Conservation (phyloP, 2,888 invertebrate genomes). For the Zygaena filipendulae region DNA sequence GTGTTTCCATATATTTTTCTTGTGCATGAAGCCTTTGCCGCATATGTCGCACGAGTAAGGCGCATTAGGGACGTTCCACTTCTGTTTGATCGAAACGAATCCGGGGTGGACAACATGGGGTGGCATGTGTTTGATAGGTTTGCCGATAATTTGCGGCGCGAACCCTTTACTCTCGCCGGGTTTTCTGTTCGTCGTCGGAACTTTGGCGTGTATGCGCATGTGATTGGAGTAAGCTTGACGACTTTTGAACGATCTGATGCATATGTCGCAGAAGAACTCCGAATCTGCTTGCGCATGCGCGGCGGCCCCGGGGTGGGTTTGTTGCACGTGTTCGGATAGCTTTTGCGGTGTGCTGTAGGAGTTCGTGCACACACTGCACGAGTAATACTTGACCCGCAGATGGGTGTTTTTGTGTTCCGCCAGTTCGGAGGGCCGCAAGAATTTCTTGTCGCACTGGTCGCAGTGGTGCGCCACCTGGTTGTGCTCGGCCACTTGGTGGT, state of each 20-base stretch:
- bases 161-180: constrained; percentile 47
- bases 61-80: constrained; percentile 53
- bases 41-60: constrained; percentile 72
- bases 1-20: constrained; percentile 67
- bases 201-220: constrained; percentile 63
- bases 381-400: constrained; percentile 73
- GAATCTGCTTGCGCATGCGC: constrained; percentile 28
- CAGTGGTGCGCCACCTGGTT: constrained; percentile 66
- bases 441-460: constrained; percentile 72
- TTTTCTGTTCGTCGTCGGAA: constrained; percentile 59
- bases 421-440: constrained; percentile 68
- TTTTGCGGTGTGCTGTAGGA: constrained; percentile 73
- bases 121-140: constrained; percentile 47
- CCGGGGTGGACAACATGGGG: constrained; percentile 41
- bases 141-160: constrained; percentile 51
- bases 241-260: constrained; percentile 69
- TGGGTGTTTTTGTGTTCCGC: constrained; percentile 75
- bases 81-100: constrained; percentile 44
- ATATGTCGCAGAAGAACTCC: constrained; percentile 67
- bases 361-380: constrained; percentile 67
- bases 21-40: constrained; percentile 70
- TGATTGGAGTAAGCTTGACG: constrained; percentile 66
- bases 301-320: constrained; percentile 49
- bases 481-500: constrained; percentile 67
- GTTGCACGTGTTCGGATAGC: constrained; percentile 65